Evolutionary conservation across 2,888 invertebrate species (phyloP).

Genomic region (Pyrrhosoma nymphula): DNA sequence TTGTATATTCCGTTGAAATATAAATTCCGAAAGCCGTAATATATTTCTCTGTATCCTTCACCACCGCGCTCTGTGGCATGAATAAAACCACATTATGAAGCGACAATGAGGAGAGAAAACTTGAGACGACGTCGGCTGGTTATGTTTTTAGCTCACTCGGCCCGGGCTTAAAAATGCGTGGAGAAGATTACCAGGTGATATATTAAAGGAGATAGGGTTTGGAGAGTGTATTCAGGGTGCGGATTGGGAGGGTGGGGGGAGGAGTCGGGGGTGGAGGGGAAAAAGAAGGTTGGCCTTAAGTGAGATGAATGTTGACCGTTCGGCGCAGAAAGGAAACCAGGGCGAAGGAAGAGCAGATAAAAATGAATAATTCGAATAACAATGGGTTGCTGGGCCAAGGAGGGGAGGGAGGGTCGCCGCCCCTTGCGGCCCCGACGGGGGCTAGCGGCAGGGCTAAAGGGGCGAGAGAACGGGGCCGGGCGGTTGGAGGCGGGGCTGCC

Average conservation of each 20-base stretch:
- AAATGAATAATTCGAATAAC: conserved; percentile 26
- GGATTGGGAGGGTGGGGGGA: neutral
- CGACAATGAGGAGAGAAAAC: neutral
- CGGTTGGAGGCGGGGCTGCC: neutral
- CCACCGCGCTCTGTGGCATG: neutral
- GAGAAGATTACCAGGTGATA: conserved; percentile 60
- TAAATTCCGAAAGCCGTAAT: too few relatives aligned
- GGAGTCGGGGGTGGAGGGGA: neutral
- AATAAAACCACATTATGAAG: neutral
- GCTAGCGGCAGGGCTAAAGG: neutral
- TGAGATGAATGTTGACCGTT: conserved; percentile 42
- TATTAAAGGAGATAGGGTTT: conserved; percentile 31
- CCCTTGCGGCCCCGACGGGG: neutral
- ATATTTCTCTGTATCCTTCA: too few relatives aligned
- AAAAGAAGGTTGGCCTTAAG: conserved; percentile 23
- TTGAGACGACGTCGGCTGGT: neutral
- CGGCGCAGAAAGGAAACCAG: neutral
- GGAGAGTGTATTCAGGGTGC: neutral
- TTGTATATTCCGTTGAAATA: too few relatives aligned
- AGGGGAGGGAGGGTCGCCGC: neutral
- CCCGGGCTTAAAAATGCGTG: neutral
- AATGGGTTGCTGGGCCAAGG: neutral
- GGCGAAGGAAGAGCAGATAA: conserved; percentile 20
- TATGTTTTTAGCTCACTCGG: neutral
- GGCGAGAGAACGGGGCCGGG: neutral